Conservation (phyloP, 2,888 invertebrate species). For the Sphaerophoria taeniata region DNA sequence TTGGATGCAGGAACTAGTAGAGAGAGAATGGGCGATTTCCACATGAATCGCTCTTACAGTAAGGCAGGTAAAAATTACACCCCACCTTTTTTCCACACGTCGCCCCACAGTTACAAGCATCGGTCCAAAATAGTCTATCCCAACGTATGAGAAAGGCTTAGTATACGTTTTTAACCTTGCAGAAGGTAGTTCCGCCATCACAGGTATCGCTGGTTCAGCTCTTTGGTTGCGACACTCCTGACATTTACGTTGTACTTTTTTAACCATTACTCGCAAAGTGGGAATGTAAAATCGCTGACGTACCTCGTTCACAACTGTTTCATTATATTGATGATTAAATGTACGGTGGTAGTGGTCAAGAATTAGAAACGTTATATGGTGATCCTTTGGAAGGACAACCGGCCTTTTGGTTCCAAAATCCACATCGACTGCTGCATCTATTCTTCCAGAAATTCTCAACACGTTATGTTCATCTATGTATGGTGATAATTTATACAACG, state of each 20-base stretch:
- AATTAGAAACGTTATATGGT: constrained; percentile 22
- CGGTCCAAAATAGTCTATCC: neutral
- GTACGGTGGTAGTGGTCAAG: neutral
- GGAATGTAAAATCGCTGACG: constrained; percentile 44
- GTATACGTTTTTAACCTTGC: neutral
- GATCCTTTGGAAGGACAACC: constrained; percentile 19
- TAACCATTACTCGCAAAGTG: constrained; percentile 8
- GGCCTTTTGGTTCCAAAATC: constrained; percentile 18
- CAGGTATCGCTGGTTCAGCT: constrained; percentile 13
- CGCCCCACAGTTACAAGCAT: neutral
- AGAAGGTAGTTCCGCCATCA: constrained; percentile 12
- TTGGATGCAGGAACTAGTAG: constrained; percentile 41
- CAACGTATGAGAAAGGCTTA: neutral
- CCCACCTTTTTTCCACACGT: constrained; percentile 34
- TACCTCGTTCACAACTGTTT: constrained; percentile 59
- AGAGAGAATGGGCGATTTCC: constrained; percentile 22
- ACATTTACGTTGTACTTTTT: constrained; percentile 20
- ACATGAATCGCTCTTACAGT: neutral
- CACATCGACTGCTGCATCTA: constrained; percentile 25
- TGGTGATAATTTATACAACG: constrained; percentile 37
- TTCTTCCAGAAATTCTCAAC: constrained; percentile 27
- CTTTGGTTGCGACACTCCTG: constrained; percentile 25
- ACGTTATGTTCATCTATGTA: constrained; percentile 21
- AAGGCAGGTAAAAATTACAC: neutral
- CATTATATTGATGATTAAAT: constrained; percentile 28